Evolutionary conservation across 2,797 vertebrate genomes (phyloP).

Genomic region (Anguilla megastoma): DNA sequence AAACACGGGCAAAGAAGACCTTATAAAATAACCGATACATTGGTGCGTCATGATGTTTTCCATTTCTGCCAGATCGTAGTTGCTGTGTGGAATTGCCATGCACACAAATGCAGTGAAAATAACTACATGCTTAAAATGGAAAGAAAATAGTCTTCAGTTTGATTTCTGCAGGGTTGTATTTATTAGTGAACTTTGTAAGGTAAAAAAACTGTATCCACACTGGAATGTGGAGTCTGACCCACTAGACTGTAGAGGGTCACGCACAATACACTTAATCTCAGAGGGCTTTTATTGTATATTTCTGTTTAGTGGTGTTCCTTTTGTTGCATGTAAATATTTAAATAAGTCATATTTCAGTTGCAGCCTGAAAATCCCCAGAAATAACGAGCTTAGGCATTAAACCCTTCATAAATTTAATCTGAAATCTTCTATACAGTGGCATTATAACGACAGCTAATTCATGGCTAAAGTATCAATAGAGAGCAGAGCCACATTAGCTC

Average conservation of each 20-base stretch:
- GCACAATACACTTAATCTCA: conserved; percentile 59
- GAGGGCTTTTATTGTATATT: conserved; percentile 70
- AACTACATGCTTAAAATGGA: not conserved
- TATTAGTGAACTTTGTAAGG: not conserved
- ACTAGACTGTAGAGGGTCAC: conserved; percentile 50
- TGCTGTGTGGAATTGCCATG: not conserved
- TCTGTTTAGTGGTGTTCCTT: conserved; percentile 70
- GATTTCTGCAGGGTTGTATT: not conserved
- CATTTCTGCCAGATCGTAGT: not conserved
- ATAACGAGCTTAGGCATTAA: conserved; percentile 80
- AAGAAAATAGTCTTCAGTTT: not conserved
- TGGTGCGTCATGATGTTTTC: not conserved
- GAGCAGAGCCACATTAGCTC: conserved; percentile 71
- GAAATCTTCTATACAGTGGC: conserved; percentile 75
- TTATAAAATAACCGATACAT: not conserved
- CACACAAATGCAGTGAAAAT: not conserved
- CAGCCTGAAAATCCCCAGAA: conserved; percentile 72
- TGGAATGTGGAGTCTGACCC: not conserved
- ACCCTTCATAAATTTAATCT: conserved; percentile 77
- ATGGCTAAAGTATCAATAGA: conserved; percentile 74
- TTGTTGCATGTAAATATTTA: conserved; percentile 60
- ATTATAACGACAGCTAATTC: conserved; percentile 76
- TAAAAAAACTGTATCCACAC: conserved; percentile 60
- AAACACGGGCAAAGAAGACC: not conserved
- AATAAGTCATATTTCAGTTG: conserved; percentile 75